phyloP scores from a whole-genome alignment of 2,888 invertebrate species.

The Linyphia triangularis region DNA sequence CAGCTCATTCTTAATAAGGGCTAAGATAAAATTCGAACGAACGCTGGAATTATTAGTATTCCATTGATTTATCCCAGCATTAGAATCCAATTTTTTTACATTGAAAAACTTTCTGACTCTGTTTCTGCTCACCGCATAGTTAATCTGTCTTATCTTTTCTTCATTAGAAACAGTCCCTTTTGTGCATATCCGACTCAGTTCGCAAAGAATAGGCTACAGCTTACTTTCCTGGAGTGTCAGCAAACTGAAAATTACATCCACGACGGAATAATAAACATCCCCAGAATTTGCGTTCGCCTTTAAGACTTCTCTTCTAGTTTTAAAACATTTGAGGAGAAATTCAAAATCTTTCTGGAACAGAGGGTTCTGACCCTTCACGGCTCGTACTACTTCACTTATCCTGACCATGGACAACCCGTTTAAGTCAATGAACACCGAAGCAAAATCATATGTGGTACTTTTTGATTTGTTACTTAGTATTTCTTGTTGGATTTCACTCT shows the following conservation, averaged over 20 bases:
- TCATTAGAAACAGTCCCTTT: background rate
- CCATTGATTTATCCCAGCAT: too few relatives aligned
- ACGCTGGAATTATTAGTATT: background rate
- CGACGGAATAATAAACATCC: background rate
- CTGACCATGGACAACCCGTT: slow-evolving; percentile 30
- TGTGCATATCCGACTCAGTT: background rate
- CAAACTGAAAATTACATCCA: background rate
- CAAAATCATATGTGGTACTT: background rate
- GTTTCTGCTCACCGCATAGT: background rate
- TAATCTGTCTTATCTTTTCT: background rate
- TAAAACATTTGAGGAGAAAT: slow-evolving; percentile 24
- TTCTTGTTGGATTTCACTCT: slow-evolving; percentile 3
- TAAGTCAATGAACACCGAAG: slow-evolving; percentile 15
- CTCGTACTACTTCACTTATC: slow-evolving; percentile 14
- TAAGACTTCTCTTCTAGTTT: slow-evolving; percentile 24
- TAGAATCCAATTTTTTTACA: background rate
- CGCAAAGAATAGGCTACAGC: background rate
- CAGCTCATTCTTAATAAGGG: slow-evolving; percentile 25
- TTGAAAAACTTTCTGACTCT: background rate
- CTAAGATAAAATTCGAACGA: slow-evolving; percentile 1
- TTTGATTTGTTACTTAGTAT: slow-evolving; percentile 10
- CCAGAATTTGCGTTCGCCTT: background rate
- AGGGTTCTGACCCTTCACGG: background rate
- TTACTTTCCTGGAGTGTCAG: background rate
- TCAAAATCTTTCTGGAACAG: slow-evolving; percentile 11